Conservation (phyloP, 2,797 vertebrate species). For the Typhlichthys subterraneus region DNA sequence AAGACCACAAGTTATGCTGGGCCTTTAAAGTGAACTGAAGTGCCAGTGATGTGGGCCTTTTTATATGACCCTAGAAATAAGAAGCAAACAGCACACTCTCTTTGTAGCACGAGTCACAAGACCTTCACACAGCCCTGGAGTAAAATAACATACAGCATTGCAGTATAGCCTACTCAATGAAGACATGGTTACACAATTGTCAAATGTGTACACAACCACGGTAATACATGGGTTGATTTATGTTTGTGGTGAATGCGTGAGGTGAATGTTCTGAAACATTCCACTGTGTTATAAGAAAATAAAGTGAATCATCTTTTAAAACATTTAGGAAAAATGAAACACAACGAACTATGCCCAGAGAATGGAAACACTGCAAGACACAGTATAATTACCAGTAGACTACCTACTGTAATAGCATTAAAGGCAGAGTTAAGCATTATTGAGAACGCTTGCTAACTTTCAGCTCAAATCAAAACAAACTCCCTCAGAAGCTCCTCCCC, state of each 20-base stretch:
- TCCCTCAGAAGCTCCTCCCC: too few relatives aligned
- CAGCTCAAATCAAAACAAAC: too few relatives aligned
- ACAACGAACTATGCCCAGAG: neutral
- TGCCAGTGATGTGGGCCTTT: conserved; percentile 27
- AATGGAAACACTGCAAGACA: neutral
- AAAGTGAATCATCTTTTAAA: too few relatives aligned
- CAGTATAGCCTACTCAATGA: neutral
- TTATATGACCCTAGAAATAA: conserved; percentile 67
- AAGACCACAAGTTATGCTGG: conserved; percentile 9
- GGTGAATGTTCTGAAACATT: too few relatives aligned
- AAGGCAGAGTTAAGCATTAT: too few relatives aligned
- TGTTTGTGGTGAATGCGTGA: too few relatives aligned
- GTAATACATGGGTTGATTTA: too few relatives aligned
- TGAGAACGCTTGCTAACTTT: too few relatives aligned
- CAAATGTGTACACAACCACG: neutral
- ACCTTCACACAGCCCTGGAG: conserved; percentile 48
- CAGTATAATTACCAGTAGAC: too few relatives aligned
- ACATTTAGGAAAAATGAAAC: too few relatives aligned
- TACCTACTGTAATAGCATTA: too few relatives aligned
- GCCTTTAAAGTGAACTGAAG: conserved; percentile 33
- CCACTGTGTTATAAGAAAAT: too few relatives aligned
- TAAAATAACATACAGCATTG: conserved; percentile 23
- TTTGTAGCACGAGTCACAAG: conserved; percentile 68
- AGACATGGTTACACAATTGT: neutral
- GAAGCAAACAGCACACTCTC: conserved; percentile 49